phyloP scores from a whole-genome alignment of 2,113 vertebrate species.

The Mastomys coucha region DNA sequence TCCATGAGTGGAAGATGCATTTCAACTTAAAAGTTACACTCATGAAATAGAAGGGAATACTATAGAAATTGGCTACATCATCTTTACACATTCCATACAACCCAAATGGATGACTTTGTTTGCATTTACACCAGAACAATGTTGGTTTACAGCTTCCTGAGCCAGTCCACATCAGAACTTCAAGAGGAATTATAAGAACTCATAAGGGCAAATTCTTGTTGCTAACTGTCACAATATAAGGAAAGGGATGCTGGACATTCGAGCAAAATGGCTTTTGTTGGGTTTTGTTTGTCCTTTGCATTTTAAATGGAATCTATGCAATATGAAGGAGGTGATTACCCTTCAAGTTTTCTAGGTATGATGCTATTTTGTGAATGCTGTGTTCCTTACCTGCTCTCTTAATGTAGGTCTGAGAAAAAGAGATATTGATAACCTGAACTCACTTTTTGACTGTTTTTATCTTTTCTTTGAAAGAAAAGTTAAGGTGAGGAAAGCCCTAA shows the following conservation, averaged over 20 bases:
- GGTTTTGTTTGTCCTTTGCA: neutral
- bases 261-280: neutral
- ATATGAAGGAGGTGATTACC: neutral
- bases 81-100: neutral
- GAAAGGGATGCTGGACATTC: neutral
- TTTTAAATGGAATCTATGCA: neutral
- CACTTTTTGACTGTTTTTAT: neutral
- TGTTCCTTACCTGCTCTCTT: neutral
- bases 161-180: neutral
- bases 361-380: neutral
- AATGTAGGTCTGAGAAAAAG: neutral
- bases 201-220: neutral
- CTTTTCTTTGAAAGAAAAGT: neutral
- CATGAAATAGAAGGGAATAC: neutral
- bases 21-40: slow-evolving; percentile 44
- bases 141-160: neutral
- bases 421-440: neutral
- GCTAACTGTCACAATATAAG: neutral
- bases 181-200: neutral
- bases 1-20: neutral
- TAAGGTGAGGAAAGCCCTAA: neutral
- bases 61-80: neutral
- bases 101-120: neutral
- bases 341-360: neutral
- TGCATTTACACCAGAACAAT: neutral